Evolutionary conservation across 92 coral and sea anemone species (phyloP).

Genomic region (Heliopora coerulea): DNA sequence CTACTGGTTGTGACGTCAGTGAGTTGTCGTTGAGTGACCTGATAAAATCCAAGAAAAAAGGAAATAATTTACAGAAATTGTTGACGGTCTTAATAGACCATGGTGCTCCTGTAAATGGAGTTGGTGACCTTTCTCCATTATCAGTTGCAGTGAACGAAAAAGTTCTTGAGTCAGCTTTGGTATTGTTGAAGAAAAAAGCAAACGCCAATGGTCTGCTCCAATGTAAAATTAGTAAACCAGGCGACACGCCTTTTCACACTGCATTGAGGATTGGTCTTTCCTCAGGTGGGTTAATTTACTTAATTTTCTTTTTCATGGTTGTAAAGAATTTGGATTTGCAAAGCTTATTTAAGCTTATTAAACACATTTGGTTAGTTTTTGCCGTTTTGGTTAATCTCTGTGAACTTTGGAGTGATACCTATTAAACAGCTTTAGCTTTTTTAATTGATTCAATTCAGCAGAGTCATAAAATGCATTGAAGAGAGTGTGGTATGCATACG

Average conservation of each 20-base stretch:
- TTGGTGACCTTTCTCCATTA: conserved; percentile 60
- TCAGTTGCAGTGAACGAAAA: conserved; percentile 43
- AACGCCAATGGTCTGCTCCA: conserved; percentile 51
- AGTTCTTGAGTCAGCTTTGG: conserved; percentile 51
- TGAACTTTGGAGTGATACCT: too few relatives aligned
- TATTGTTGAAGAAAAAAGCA: conserved; percentile 64
- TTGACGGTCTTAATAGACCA: too few relatives aligned
- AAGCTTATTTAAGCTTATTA: too few relatives aligned
- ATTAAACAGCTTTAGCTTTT: too few relatives aligned
- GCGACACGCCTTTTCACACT: conserved; percentile 54
- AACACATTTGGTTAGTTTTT: too few relatives aligned
- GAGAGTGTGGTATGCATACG: too few relatives aligned
- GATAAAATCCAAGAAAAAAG: conserved; percentile 24
- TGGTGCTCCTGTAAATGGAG: conserved; percentile 3
- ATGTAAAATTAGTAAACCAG: conserved; percentile 34
- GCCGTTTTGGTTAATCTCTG: too few relatives aligned
- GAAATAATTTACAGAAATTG: too few relatives aligned
- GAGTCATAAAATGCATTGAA: too few relatives aligned
- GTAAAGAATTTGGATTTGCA: too few relatives aligned
- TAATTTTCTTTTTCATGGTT: too few relatives aligned
- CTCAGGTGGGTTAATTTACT: conserved; percentile 52
- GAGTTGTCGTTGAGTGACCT: conserved; percentile 67
- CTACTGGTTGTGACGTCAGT: conserved; percentile 70
- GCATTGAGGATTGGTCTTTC: conserved; percentile 58
- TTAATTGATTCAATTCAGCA: too few relatives aligned